Evolutionary conservation across 1,140 invertebrate species (phyloP).

Genomic region (Orius laevigatus): DNA sequence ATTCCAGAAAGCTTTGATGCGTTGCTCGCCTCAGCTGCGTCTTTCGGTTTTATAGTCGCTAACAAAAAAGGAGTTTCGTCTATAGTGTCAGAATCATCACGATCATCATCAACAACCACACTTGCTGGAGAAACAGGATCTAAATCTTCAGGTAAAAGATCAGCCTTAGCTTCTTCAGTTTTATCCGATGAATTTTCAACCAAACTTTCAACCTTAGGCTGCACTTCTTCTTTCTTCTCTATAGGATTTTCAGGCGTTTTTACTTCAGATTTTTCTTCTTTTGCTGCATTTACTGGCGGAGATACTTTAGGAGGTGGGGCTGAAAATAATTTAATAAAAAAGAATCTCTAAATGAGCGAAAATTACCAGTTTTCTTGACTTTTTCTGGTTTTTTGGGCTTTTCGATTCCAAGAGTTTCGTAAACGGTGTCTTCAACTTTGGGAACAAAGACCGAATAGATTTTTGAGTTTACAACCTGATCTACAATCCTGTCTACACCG

Average conservation of each 20-base stretch:
- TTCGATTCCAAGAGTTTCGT: constrained; percentile 66
- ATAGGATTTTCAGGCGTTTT: constrained; percentile 22
- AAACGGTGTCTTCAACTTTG: constrained; percentile 78
- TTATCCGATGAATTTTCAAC: neutral
- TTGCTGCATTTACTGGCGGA: neutral
- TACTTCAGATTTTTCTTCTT: constrained; percentile 5
- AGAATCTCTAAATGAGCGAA: neutral
- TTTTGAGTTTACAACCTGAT: constrained; percentile 90
- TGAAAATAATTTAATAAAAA: neutral
- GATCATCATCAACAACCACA: constrained; percentile 25
- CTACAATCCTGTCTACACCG: constrained; percentile 82
- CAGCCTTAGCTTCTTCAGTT: constrained; percentile 24
- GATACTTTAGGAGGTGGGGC: neutral
- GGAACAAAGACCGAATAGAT: constrained; percentile 68
- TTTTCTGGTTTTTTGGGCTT: constrained; percentile 22
- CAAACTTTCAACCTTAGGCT: neutral
- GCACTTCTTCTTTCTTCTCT: constrained; percentile 23
- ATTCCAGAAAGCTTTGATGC: neutral
- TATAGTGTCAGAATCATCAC: constrained; percentile 3
- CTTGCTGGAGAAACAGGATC: constrained; percentile 64
- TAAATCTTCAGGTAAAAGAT: constrained; percentile 52
- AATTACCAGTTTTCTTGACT: neutral
- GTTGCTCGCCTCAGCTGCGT: neutral
- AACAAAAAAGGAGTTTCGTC: constrained; percentile 17
- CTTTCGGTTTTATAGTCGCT: neutral